Evolutionary conservation across 2,888 invertebrate species (phyloP).

Genomic region (Smittia sp.): DNA sequence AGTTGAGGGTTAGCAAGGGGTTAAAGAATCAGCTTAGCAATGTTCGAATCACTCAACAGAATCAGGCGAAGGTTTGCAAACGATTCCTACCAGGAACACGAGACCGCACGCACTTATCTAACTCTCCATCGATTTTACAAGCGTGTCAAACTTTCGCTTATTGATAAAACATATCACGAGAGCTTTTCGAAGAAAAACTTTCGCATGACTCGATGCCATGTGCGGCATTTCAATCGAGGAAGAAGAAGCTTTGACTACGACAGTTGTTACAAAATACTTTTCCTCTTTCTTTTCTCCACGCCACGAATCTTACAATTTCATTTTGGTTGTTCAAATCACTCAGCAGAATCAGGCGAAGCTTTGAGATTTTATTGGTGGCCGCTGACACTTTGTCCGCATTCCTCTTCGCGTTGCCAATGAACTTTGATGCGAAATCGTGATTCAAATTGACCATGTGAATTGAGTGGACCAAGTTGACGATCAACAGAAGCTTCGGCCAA

Average conservation of each 20-base stretch:
- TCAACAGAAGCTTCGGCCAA: constrained; percentile 22
- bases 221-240: background rate
- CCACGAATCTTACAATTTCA: constrained; percentile 39
- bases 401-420: constrained; percentile 5
- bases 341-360: constrained; percentile 30
- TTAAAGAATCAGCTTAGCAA: too few species aligned
- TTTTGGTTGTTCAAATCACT: constrained; percentile 10
- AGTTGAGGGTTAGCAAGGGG: too few species aligned
- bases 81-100: too few species aligned
- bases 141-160: background rate
- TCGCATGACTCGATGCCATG: background rate
- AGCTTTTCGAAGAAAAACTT: background rate
- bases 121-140: too few species aligned
- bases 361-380: constrained; percentile 30
- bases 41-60: too few species aligned
- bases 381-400: constrained; percentile 22
- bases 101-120: too few species aligned
- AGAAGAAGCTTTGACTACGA: background rate
- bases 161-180: background rate
- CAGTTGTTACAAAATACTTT: background rate
- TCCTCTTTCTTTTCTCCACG: too few species aligned
- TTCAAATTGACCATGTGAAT: constrained; percentile 4
- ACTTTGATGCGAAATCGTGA: constrained; percentile 24
- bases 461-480: constrained; percentile 27
- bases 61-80: too few species aligned